phyloP scores from a whole-genome alignment of 2,797 vertebrate genomes.

The Microctenopoma steveboyesi region DNA sequence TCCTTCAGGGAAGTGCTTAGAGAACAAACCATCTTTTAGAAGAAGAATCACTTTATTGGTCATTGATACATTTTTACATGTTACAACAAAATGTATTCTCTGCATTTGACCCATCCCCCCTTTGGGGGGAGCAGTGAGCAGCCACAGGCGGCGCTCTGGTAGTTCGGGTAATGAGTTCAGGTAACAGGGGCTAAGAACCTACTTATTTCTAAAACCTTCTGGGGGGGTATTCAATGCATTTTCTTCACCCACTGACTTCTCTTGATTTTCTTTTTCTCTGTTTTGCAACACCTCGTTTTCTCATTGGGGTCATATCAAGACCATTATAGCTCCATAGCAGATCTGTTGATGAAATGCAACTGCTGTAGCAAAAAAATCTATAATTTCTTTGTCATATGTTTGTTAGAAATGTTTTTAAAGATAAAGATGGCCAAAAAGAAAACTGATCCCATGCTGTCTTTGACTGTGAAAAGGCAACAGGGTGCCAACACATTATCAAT shows the following conservation, averaged over 20 bases:
- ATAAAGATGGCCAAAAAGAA: too few relatives aligned
- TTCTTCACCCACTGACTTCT: constrained; percentile 24
- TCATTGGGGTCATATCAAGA: constrained; percentile 10
- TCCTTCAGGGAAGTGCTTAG: constrained; percentile 44
- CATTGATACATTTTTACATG: too few relatives aligned
- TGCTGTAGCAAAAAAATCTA: neutral
- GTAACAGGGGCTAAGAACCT: constrained; percentile 53
- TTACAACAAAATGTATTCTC: too few relatives aligned
- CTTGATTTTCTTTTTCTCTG: constrained; percentile 23
- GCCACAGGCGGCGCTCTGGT: too few relatives aligned
- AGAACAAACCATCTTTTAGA: constrained; percentile 29
- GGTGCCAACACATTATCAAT: too few relatives aligned
- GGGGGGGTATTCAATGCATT: constrained; percentile 29
- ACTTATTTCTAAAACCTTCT: constrained; percentile 42
- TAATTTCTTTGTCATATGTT: neutral
- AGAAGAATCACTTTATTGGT: too few relatives aligned
- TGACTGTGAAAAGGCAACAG: too few relatives aligned
- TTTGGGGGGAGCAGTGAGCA: too few relatives aligned
- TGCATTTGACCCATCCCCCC: too few relatives aligned
- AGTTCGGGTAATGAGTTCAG: constrained; percentile 36
- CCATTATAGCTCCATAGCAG: neutral
- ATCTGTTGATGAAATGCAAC: neutral
- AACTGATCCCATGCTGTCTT: too few relatives aligned
- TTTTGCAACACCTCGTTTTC: constrained; percentile 7
- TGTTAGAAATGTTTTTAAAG: neutral